Percentiles rank a stretch among this genome's conserved stretches.
Conservation (phyloP, 2,797 vertebrate genomes). For the Pseudotriccus pelzelni region DNA sequence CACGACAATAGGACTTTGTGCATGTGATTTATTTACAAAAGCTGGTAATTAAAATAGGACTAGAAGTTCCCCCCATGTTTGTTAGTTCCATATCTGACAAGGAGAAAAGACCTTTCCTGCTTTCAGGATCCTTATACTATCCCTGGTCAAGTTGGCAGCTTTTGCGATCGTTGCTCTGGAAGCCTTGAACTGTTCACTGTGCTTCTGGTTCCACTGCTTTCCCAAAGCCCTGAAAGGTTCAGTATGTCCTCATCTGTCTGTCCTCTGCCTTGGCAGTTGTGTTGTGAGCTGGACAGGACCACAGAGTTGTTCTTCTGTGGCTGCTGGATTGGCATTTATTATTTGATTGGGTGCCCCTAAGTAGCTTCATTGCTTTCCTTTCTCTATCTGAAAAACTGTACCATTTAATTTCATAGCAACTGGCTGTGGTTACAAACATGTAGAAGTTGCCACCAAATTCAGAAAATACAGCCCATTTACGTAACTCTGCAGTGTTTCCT, state of each 20-base stretch:
- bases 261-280: not conserved
- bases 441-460: not conserved
- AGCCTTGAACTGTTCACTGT: not conserved
- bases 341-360: not conserved
- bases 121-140: not conserved
- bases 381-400: not conserved
- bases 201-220: not conserved
- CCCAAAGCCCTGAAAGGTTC: not conserved
- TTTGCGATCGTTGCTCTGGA: not conserved
- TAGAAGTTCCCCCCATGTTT: not conserved
- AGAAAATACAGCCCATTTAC: not conserved
- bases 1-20: not conserved
- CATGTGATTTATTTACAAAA: slow-evolving; percentile 19
- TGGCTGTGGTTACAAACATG: not conserved
- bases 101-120: not conserved
- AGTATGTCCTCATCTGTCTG: not conserved
- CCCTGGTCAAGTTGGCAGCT: not conserved
- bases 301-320: not conserved
- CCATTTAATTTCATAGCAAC: not conserved
- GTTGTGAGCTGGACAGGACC: not conserved
- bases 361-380: not conserved
- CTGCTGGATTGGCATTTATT: not conserved
- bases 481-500: not conserved
- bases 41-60: not conserved
- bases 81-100: not conserved